Percentiles rank a stretch among this genome's conserved stretches.
Conservation (phyloP, 1,140 invertebrate genomes). For the Brevipalpus yothersi region DNA sequence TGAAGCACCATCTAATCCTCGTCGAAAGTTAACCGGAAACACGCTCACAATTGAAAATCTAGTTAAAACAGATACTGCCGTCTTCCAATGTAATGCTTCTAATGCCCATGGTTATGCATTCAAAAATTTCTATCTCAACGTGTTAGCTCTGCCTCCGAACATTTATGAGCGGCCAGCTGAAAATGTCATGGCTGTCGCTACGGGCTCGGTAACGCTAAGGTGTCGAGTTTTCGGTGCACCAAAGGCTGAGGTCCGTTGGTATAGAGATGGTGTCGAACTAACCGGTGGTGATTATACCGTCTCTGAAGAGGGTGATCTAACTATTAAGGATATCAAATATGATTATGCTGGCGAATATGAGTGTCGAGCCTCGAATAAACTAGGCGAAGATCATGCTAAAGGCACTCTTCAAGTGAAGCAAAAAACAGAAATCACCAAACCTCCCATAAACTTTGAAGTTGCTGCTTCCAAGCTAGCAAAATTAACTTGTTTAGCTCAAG, state of each 20-base stretch:
- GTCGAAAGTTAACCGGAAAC: constrained; percentile 31
- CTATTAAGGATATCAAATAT: constrained; percentile 54
- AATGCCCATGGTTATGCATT: constrained; percentile 94
- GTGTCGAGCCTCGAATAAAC: constrained; percentile 78
- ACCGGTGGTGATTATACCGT: constrained; percentile 56
- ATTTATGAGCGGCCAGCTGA: constrained; percentile 57
- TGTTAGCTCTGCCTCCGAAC: constrained; percentile 63
- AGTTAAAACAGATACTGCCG: constrained; percentile 70
- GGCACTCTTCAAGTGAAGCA: constrained; percentile 56
- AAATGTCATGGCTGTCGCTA: constrained; percentile 39
- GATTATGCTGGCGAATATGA: constrained; percentile 64
- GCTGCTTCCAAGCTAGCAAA: constrained; percentile 63
- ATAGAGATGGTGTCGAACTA: constrained; percentile 46
- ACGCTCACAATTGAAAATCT: constrained; percentile 57
- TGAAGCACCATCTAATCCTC: constrained; percentile 42
- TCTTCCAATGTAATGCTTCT: constrained; percentile 95
- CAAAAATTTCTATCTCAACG: constrained; percentile 91
- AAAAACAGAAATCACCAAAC: constrained; percentile 53
- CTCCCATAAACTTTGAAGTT: constrained; percentile 70
- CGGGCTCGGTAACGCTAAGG: constrained; percentile 47
- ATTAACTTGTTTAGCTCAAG: constrained; percentile 71
- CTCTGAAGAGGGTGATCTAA: constrained; percentile 47
- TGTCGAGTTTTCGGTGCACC: constrained; percentile 90
- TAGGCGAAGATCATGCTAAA: constrained; percentile 46
- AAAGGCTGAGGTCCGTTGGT: constrained; percentile 79